Evolutionary conservation across 92 coral and sea anemone genomes (phyloP), one percentile per base, ranked within the genome.

Genomic region (Nematostella vectensis): DNA sequence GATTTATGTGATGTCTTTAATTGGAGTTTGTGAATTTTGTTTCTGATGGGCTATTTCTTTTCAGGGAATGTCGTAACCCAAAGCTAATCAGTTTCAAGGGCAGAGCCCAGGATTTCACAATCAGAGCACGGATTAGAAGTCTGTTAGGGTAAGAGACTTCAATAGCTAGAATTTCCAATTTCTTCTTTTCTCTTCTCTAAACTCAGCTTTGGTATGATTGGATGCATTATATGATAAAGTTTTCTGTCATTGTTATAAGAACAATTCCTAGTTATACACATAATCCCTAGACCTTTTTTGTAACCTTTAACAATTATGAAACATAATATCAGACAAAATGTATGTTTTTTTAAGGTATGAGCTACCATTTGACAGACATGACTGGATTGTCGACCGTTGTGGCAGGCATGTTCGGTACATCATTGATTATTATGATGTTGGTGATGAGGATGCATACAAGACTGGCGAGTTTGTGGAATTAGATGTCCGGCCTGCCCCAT

Each of bases 361-460:
- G 67, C 76, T 91, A 36, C 98, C 98, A 27, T 91, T 91, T 72
- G 98, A 91, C 42, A 81, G 98, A 31, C 98, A 91, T 59, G 98
- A 91, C 62, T 91, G 98, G 98, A 63, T 91, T 11, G 68, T 91
- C 27, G 96, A 91, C 58, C 88, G 98, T 3, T 91, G 98, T 38
- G 96, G 98, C 31, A 80, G 59, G 59, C 63, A 74, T 31, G 98
- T 91, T 40, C 82, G 98, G 20, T 91, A 91, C 58, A 71, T 91
- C 38, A 91, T 91, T 53, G 98, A 91, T 74, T 91, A 91, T 71
- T 91, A 91, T 59, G 98, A 91, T 50, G 54, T 91, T 20, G 98
- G 98, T 4, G 85, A 81, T 44, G 98, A 91, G 39, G 95, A 85
- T 2, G 73, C 87, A 22, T 91, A 91, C 71, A 86, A 87, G 54